Conservation (phyloP, 1,140 invertebrate species). For the Aphelenchoides fujianensis region DNA sequence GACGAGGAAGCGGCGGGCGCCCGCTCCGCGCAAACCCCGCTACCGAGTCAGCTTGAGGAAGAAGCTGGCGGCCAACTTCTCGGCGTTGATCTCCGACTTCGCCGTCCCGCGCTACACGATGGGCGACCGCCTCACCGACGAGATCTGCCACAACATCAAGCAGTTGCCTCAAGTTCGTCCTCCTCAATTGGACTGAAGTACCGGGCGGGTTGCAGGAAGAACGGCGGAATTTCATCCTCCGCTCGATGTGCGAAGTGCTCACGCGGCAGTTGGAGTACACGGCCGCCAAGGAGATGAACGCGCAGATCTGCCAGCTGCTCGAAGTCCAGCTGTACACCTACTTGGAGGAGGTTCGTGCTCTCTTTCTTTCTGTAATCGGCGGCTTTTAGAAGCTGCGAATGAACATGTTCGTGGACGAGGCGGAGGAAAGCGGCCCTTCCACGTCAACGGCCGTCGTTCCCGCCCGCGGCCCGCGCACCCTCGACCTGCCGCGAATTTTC, state of each 20-base stretch:
- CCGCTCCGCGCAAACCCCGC: neutral
- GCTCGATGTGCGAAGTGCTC: constrained; percentile 1
- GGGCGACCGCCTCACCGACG: constrained; percentile 13
- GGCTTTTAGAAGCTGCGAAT: neutral
- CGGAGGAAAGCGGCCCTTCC: neutral
- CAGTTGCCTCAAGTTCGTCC: neutral
- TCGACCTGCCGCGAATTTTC: neutral
- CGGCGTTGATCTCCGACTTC: neutral
- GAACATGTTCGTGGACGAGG: neutral
- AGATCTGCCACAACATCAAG: neutral
- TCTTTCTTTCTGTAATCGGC: neutral
- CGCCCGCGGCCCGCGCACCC: neutral
- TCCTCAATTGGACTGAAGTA: neutral
- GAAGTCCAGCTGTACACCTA: neutral
- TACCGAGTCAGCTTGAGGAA: neutral
- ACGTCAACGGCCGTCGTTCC: neutral
- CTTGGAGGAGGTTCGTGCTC: neutral
- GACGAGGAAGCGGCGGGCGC: neutral
- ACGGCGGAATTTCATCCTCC: constrained; percentile 15
- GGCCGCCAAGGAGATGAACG: neutral
- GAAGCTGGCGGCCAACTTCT: neutral
- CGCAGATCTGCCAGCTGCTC: neutral
- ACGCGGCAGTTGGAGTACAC: neutral
- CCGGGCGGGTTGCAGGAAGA: constrained; percentile 1
- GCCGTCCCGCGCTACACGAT: neutral